Base-by-base conservation (phyloP, 2,113 vertebrate genomes). In the Cryptoleucopteryx plumbea region DNA sequence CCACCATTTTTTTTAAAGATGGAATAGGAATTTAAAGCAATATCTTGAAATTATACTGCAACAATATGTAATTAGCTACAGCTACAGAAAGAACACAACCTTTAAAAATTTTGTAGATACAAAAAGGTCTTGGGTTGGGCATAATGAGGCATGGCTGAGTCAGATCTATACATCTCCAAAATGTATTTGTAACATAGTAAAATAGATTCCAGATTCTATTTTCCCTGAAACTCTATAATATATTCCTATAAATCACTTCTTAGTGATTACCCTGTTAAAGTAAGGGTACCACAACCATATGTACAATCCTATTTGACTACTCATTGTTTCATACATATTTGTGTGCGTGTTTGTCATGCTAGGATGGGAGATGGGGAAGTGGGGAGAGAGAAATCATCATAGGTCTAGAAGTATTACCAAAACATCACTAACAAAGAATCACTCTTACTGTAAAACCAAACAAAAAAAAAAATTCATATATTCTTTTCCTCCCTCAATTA, bases 241-340 rank as follows among this genome's bases (percentile, higher is more conserved):
- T 13, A 11, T 7, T 13, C 22, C 47, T 7, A 25, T 21, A 63
- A 88, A 63, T 36, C 6, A 32, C 61, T 85, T 78, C 29, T 26
- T 45, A 63, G 42, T 22, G 14, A 50, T 50, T 0, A 0, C 2
- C 16, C 29, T 71, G 20, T 52, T 26, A 5, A 56, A 38, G 14
- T 52, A 43, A 7, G 10, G 18, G 16, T 52, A 45, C 6, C 18
- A 19, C 11, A 50, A 25, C 15, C 36, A 12, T 18, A 45, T 15
- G 11, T 18, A 45, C 8, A 53, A 13, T 25, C 16, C 32, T 62
- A 34, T 48, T n/a, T 59, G 61, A 40, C 9, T 31, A 36, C 4
- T 66, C 32, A 32, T 5, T 47, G 36, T 7, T 42, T 48, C 42
- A 17, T 45, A 12, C 2, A 3, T 16, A 10, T 67, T 12, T 45